Evolutionary conservation across 2,113 vertebrate species (phyloP), one percentile per base, ranked within the genome.

Genomic region (Oncorhynchus tshawytscha): DNA sequence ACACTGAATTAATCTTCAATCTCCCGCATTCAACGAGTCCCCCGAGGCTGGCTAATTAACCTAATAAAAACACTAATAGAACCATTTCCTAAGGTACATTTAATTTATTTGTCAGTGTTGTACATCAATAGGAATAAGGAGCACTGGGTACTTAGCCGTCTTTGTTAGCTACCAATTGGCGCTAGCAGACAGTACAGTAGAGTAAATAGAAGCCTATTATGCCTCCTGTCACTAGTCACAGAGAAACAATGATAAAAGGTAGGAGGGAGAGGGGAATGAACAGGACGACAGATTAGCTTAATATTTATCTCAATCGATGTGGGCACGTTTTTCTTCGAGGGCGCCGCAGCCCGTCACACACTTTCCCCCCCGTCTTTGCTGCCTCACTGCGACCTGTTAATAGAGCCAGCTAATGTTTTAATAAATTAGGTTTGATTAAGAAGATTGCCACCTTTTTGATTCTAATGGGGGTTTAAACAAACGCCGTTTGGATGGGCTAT

Each of bases 81-180:
- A 96, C 94, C 94, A 95, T 96, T 96, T 95, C 94, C 94, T 94
- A 94, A 95, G 94, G 95, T 96, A 96, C 96, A 97, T 96, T 96
- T 95, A 96, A 97, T 96, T 96, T 95, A 96, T 95, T 96, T 96
- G 95, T 96, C 95, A 96, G 95, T 91, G 94, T 94, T 85, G 85
- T 89, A 86, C 79, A 94, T 96, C 94, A 94, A 88, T 90, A 90
- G 85, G 86, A 86, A 89, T 86, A 87, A 91, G 87, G 77, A 90
- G 80, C 80, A 74, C 34, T 77, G 84, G 86, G 86, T 82, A 78
- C 86, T 91, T 84, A 82, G 83, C 73, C 25, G 2, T 34, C 73
- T 75, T 15, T 57, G 54, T 60, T 69, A 27, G 20, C 22, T 67
- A 65, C 34, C n/a, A 25, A 3, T 18, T 1, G 51, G 51, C 5